Evolutionary conservation across 2,113 vertebrate genomes (phyloP).

Genomic region (Syngnathus scovelli): DNA sequence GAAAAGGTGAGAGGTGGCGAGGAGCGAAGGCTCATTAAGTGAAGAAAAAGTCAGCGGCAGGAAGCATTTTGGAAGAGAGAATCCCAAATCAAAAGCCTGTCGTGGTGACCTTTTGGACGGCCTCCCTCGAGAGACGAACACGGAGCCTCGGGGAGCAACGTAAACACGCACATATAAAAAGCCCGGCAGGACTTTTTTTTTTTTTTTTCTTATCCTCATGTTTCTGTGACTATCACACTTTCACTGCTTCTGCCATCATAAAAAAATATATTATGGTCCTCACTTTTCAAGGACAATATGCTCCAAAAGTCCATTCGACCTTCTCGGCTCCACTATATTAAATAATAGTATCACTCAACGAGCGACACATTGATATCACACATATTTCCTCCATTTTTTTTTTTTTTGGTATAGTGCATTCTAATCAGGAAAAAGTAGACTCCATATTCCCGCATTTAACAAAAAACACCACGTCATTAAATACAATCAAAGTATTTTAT

Average conservation of each 20-base stretch:
- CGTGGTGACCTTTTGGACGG: slow-evolving; percentile 58
- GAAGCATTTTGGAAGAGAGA: slow-evolving; percentile 58
- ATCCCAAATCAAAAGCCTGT: slow-evolving; percentile 59
- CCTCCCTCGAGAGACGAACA: slow-evolving; percentile 37
- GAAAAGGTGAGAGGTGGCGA: slow-evolving; percentile 46
- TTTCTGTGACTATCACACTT: not conserved
- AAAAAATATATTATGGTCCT: not conserved
- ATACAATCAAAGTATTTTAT: no score
- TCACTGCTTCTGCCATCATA: not conserved
- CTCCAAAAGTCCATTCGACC: not conserved
- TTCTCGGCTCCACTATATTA: not conserved
- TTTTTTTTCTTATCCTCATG: no score
- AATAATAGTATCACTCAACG: no score
- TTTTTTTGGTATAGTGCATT: no score
- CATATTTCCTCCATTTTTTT: no score
- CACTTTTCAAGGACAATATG: not conserved
- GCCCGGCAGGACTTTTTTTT: not conserved
- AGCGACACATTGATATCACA: no score
- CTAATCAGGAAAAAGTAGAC: no score
- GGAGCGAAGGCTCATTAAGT: slow-evolving; percentile 51
- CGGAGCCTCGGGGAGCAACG: slow-evolving; percentile 32
- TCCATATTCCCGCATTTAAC: no score
- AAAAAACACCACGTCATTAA: no score
- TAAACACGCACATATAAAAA: slow-evolving; percentile 13
- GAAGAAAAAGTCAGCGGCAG: slow-evolving; percentile 42